Percentiles rank a stretch among this genome's conserved stretches.
Evolutionary conservation across 2,797 vertebrate species (phyloP).

Genomic region (Saxicola maurus): DNA sequence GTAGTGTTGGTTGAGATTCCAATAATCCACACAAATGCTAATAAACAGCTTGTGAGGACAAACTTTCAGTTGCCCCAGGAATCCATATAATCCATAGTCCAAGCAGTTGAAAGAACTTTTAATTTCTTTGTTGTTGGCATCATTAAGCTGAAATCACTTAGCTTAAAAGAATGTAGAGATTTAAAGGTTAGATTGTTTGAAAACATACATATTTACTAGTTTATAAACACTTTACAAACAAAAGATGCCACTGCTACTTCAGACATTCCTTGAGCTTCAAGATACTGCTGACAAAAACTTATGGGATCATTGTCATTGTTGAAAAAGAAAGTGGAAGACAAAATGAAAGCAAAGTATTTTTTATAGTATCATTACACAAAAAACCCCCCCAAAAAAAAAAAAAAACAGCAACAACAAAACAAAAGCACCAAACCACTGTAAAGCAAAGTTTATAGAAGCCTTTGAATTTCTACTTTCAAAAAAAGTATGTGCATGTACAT

Average conservation of each 20-base stretch:
- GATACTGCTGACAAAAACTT: not conserved
- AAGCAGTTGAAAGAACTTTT: not conserved
- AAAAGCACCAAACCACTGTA: not conserved
- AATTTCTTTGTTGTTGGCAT: not conserved
- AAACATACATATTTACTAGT: accelerated
- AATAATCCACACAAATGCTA: not conserved
- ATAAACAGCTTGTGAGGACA: not conserved
- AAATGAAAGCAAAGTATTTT: not conserved
- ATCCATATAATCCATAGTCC: not conserved
- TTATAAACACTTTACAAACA: not conserved
- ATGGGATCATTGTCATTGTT: not conserved
- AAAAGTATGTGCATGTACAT: accelerated
- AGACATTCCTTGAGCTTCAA: not conserved
- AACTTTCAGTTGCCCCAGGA: not conserved
- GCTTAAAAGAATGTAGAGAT: not conserved
- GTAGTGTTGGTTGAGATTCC: not conserved
- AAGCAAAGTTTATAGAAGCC: not conserved
- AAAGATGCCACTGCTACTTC: not conserved
- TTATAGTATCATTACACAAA: not conserved
- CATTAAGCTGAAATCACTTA: not conserved
- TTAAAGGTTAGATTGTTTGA: not conserved
- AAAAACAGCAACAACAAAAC: not conserved
- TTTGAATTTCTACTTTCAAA: not conserved
- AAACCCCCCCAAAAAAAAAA: no score
- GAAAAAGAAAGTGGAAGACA: not conserved